Conservation (phyloP, 2,797 vertebrate species). For the Sebastes vulpes region DNA sequence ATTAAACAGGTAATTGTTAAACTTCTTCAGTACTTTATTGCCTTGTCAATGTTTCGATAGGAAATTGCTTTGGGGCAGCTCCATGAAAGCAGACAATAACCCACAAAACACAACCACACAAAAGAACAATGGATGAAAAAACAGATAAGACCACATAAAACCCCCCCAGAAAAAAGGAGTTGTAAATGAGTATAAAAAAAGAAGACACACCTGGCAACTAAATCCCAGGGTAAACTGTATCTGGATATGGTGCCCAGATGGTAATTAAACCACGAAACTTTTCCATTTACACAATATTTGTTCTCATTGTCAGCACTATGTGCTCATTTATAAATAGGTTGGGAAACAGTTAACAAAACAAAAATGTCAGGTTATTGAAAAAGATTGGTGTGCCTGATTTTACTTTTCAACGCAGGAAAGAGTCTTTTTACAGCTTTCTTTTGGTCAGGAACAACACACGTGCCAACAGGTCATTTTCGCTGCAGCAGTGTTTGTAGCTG, state of each 20-base stretch:
- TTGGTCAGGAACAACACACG: background rate
- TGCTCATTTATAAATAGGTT: slow-evolving; percentile 4
- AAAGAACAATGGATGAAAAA: slow-evolving; percentile 8
- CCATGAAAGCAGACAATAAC: slow-evolving; percentile 28
- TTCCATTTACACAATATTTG: slow-evolving; percentile 5
- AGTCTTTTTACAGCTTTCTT: background rate
- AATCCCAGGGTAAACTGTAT: background rate
- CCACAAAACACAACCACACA: slow-evolving; percentile 6
- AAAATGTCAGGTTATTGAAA: slow-evolving; percentile 5
- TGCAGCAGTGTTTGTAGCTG: background rate
- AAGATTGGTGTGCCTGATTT: background rate
- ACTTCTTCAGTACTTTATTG: slow-evolving; percentile 17
- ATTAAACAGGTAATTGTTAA: background rate
- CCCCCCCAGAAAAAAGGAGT: background rate
- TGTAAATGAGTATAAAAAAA: slow-evolving; percentile 1
- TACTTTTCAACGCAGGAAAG: background rate
- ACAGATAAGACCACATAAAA: slow-evolving; percentile 21
- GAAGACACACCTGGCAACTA: slow-evolving; percentile 46
- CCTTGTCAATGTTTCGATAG: slow-evolving; percentile 8
- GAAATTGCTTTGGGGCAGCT: slow-evolving; percentile 12
- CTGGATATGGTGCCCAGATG: slow-evolving; percentile 50
- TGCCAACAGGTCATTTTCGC: background rate
- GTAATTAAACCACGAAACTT: slow-evolving; percentile 43
- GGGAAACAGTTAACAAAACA: background rate
- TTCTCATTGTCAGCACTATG: background rate